phyloP scores from a whole-genome alignment of 1,140 invertebrate species.

The Scaptomyza pallida region DNA sequence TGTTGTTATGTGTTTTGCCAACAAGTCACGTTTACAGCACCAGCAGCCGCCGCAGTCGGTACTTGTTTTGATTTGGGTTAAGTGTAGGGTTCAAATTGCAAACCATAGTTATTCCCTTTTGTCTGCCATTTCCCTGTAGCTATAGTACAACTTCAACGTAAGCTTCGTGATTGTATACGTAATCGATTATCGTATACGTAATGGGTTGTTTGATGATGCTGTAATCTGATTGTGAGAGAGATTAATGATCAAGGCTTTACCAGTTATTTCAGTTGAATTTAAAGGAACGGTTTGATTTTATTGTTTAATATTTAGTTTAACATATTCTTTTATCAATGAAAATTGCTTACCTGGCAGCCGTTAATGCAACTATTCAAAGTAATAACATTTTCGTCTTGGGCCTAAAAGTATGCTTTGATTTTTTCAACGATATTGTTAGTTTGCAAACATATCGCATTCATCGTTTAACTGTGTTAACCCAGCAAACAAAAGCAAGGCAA shows the following conservation, averaged over 20 bases:
- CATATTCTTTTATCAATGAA: too few species aligned
- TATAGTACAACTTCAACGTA: conserved; percentile 38
- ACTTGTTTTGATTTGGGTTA: conserved; percentile 45
- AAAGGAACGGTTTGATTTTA: too few species aligned
- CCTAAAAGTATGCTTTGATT: conserved; percentile 34
- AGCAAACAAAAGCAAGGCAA: background rate
- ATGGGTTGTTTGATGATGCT: conserved; percentile 28
- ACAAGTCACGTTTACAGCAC: conserved; percentile 61
- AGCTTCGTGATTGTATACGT: conserved; percentile 27
- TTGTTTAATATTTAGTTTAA: too few species aligned
- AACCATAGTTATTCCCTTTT: conserved; percentile 5
- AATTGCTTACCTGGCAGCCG: too few species aligned
- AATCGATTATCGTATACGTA: too few species aligned
- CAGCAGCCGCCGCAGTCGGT: conserved; percentile 1
- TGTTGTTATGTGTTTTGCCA: conserved; percentile 5
- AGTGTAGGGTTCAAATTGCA: conserved; percentile 46
- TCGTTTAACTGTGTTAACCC: background rate
- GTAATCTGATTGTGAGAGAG: conserved; percentile 7
- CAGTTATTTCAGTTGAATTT: too few species aligned
- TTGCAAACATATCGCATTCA: background rate
- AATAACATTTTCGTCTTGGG: background rate
- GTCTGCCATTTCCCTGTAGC: conserved; percentile 6
- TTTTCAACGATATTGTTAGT: background rate
- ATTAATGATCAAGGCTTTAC: too few species aligned
- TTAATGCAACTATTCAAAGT: too few species aligned